Base-by-base conservation (phyloP, 1,140 invertebrate species). In the Whitmania pigra region DNA sequence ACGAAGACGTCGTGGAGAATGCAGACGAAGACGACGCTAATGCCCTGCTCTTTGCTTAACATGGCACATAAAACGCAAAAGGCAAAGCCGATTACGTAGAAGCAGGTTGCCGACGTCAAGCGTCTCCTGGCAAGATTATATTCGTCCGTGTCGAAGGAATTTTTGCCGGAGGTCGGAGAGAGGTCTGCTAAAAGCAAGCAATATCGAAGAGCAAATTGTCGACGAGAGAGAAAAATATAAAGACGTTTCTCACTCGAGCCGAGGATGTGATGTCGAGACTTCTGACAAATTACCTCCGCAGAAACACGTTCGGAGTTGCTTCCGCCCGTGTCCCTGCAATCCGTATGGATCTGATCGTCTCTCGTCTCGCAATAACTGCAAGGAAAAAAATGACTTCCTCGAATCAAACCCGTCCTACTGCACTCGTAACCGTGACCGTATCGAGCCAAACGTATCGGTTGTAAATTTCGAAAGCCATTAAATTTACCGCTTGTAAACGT, bases 11-110 rank as follows among this genome's bases (percentile, higher is more conserved):
- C 88, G 83, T 92, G 93, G 25, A 91, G 83, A 72, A 89, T 88
- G 82, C 91, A 94, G 36, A 94, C 87, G n/a, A 88, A 88, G 74
- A 96, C 81, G 20, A 93, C 91, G 66, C 91, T 94, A 73, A 95
- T 87, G 25, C 92, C 93, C 20, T 92, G 93, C 82, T 97, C 94
- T 71, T 82, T 82, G 40, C 78, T 78, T 71, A 82, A 72, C 78
- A 81, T 77, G 60, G 79, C 77, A 11, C 77, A 76, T 25, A 76
- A 76, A n/a, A 79, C 77, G 27, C 77, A 76, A 9, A 79, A 18
- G 27, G 74, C 75, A 13, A 76, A 76, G 22, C 71, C 69, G 0
- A 73, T 54, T 67, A 78, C 72, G 71, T 69, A 78, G 55, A 74
- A 20, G 60, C 77, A 77, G 71, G 76, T 73, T 36, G 72, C 57